Evolutionary conservation across 2,888 invertebrate species (phyloP).

Genomic region (Drosophila mimica): DNA sequence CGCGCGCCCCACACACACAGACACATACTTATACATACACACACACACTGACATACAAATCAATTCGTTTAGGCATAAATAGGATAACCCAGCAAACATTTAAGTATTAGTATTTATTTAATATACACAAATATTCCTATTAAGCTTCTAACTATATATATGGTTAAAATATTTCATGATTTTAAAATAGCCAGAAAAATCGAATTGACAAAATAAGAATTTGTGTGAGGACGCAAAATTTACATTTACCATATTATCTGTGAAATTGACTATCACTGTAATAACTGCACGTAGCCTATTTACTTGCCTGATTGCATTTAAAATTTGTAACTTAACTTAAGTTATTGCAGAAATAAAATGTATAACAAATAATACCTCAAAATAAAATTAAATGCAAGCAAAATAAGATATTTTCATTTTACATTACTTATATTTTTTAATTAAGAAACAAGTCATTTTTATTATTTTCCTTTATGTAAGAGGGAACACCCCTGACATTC

Average conservation of each 20-base stretch:
- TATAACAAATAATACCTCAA: neutral
- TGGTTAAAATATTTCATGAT: neutral
- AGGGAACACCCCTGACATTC: neutral
- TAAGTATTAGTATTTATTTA: too few relatives aligned
- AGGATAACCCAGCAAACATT: conserved; percentile 62
- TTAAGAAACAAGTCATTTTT: neutral
- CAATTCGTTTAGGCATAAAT: conserved; percentile 79
- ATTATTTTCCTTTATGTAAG: neutral
- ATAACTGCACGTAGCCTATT: neutral
- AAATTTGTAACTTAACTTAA: neutral
- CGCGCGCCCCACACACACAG: conserved; percentile 57
- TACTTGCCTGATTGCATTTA: neutral
- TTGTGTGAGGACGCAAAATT: neutral
- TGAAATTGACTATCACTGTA: neutral
- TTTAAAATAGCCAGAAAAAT: neutral
- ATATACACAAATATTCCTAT: neutral
- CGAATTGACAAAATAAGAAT: neutral
- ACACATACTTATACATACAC: conserved; percentile 20
- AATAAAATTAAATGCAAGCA: neutral
- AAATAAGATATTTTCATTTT: neutral
- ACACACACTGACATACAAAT: conserved; percentile 68
- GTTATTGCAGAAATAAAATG: neutral
- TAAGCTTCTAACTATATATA: neutral
- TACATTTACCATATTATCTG: neutral
- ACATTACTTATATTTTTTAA: neutral